Conservation (phyloP, 2,888 invertebrate genomes). For the Papilio demoleus region DNA sequence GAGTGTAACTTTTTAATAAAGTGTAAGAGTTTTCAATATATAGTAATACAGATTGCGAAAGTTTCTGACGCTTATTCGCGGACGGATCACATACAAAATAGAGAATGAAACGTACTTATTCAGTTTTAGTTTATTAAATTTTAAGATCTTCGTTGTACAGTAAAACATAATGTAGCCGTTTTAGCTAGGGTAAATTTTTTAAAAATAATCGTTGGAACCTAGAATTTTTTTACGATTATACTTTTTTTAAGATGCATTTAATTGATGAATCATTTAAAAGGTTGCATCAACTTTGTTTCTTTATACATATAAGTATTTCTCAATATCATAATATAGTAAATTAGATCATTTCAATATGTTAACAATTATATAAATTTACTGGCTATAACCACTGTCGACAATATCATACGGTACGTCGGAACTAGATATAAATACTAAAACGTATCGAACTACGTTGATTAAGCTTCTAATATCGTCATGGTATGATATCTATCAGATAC, state of each 20-base stretch:
- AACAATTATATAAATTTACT: conserved; percentile 22
- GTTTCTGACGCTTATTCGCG: conserved; percentile 65
- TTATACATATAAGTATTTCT: conserved; percentile 20
- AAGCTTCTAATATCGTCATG: conserved; percentile 51
- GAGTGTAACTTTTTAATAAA: conserved; percentile 80
- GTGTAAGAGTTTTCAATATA: conserved; percentile 74
- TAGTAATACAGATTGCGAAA: conserved; percentile 61
- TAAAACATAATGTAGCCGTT: conserved; percentile 77
- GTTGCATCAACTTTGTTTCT: conserved; percentile 25
- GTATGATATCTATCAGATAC: conserved; percentile 51
- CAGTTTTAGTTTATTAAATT: conserved; percentile 63
- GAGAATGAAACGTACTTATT: conserved; percentile 56
- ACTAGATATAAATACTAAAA: conserved; percentile 51
- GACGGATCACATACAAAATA: conserved; percentile 55
- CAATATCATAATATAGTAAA: conserved; percentile 20
- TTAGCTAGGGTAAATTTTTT: conserved; percentile 76
- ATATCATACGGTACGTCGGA: conserved; percentile 49
- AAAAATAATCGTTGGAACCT: conserved; percentile 17
- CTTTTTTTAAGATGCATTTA: neutral
- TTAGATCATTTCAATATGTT: conserved; percentile 33
- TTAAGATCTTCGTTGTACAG: conserved; percentile 80
- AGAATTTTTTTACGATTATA: neutral
- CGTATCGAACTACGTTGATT: conserved; percentile 52
- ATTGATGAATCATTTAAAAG: conserved; percentile 13
- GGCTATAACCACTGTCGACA: conserved; percentile 27